Evolutionary conservation across 1,140 invertebrate species (phyloP), one percentile per base, ranked within the genome.

Genomic region (Nixonia krombeini): DNA sequence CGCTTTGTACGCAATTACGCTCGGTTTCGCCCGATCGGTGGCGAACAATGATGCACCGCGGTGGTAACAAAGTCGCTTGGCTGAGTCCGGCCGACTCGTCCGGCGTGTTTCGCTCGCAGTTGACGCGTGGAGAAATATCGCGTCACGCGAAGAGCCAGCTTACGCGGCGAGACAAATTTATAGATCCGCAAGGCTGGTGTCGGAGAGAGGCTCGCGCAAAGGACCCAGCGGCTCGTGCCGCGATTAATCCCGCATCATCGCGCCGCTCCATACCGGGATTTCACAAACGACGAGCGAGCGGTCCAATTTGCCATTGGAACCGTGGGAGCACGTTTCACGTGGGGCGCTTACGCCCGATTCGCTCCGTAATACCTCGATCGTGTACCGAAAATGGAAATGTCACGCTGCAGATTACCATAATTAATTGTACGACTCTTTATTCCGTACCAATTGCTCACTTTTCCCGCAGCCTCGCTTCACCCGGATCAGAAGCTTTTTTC

Each of bases 261-360:
- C 4, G 9, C n/a, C 9, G 25, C 9, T 33, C 4, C 29, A 5
- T 33, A 33, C 29, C 9, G n/a, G n/a, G 29, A 33, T 33, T 12
- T 33, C 13, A 33, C n/a, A 12, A 33, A 33, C 29, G 29, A 12
- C 35, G 12, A 12, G 35, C 35, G 35, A 37, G 35, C 35, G 15
- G 15, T 37, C 35, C 35, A 37, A 37, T 37, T 37, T 37, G 35
- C 35, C 35, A 37, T 37, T 37, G 5, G 35, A 37, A 37, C 35
- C 35, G 35, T 37, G 35, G 35, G 35, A 37, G 29, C 29, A 5
- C 25, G 25, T 4, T 9, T 12, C 13, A 12, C n/a, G n/a, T n/a
- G n/a, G n/a, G n/a, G n/a, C n/a, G n/a, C n/a, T n/a, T n/a, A n/a
- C n/a, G n/a, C n/a, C n/a, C n/a, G 4, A 37, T 37, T 37, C 12